These are phyloP conservation scores for Drosophila jambulina DNA, from an alignment of 1,140 invertebrate species.

Conservation along the genomic window DNA sequence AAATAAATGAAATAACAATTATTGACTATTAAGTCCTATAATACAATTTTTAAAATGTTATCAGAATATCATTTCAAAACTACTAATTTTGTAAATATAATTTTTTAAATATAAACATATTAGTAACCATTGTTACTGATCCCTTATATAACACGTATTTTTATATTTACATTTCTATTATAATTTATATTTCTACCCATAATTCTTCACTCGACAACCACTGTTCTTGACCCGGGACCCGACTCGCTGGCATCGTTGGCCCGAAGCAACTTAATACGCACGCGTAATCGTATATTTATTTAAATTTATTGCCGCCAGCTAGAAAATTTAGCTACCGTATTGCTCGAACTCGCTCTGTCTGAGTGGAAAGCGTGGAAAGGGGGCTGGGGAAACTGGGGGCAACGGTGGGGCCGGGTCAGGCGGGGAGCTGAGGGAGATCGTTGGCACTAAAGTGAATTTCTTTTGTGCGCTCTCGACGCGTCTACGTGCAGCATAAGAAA, in stretches of 20 bases:
- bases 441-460: slow-evolving; percentile 56
- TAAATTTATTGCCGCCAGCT: slow-evolving; percentile 80
- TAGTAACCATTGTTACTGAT: no score
- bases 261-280: slow-evolving; percentile 81
- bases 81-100: no score
- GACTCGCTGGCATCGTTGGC: slow-evolving; percentile 39
- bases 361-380: slow-evolving; percentile 3
- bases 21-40: no score
- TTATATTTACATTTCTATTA: no score
- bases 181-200: neutral
- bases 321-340: slow-evolving; percentile 67
- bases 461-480: slow-evolving; percentile 42
- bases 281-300: slow-evolving; percentile 84
- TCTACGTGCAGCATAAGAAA: slow-evolving; percentile 79
- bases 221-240: slow-evolving; percentile 32
- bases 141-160: no score
- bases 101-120: no score
- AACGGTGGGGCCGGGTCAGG: neutral
- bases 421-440: neutral
- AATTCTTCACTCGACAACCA: neutral
- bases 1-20: no score
- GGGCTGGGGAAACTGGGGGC: neutral
- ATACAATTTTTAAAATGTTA: no score
- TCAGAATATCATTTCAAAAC: neutral
- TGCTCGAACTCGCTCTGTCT: slow-evolving; percentile 29